These are phyloP conservation scores for Mohoua ochrocephala DNA, from an alignment of 2,113 vertebrate species.

Conservation along the genomic window DNA sequence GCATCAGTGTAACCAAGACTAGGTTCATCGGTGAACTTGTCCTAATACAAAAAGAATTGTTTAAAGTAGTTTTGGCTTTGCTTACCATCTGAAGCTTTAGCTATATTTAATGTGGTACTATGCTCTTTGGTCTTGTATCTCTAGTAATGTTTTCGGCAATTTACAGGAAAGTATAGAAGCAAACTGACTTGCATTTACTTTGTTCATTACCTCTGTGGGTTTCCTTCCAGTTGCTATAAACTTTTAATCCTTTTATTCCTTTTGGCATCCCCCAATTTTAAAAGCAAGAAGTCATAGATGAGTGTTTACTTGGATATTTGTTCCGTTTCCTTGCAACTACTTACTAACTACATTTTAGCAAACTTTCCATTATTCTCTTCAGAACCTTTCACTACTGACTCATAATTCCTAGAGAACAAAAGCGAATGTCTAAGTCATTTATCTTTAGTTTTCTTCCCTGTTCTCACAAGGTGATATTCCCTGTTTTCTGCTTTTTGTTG, in stretches of 20 bases:
- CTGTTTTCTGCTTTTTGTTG: not conserved
- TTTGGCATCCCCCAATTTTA: not conserved
- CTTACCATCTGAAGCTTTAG: not conserved
- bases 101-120: not conserved
- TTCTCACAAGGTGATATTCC: not conserved
- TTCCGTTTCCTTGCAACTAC: not conserved
- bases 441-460: not conserved
- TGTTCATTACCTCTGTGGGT: not conserved
- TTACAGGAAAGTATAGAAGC: not conserved
- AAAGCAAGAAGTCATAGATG: not conserved
- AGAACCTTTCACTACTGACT: not conserved
- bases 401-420: not conserved
- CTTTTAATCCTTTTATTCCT: not conserved
- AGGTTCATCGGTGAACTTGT: slow-evolving; percentile 71
- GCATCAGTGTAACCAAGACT: slow-evolving; percentile 66
- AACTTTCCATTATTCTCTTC: not conserved
- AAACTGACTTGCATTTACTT: not conserved
- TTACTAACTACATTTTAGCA: not conserved
- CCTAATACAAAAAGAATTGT: slow-evolving; percentile 24
- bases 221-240: not conserved
- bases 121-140: not conserved
- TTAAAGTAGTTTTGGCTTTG: not conserved
- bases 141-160: not conserved
- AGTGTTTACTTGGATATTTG: not conserved
- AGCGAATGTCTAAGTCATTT: not conserved